Evolutionary conservation across 2,888 invertebrate species (phyloP), one percentile per base, ranked within the genome.

Genomic region (Caenorhabditis imperialis): DNA sequence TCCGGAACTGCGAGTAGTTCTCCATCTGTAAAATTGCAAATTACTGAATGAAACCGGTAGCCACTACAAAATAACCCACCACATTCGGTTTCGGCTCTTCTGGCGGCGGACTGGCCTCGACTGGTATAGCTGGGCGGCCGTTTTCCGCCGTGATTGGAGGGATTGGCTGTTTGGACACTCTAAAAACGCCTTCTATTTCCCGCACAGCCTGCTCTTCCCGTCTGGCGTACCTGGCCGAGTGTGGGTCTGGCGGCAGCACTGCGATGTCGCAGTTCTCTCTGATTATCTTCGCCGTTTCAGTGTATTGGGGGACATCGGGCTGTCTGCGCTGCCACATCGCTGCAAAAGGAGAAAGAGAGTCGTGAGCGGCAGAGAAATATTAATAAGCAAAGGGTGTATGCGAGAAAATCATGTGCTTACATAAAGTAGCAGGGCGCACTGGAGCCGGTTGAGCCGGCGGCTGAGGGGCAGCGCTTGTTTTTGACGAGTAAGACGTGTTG

Each of bases 71-170:
- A n/a, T 45, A 38, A 65, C 69, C 48, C 60, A 71, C 71, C 62
- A 27, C 48, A 38, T 63, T 65, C 16, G 76, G 67, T 35, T 62
- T 67, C 23, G 76, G 76, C 67, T 76, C 76, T 35, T 76, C 76
- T 48, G 76, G 76, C 4, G 76, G 76, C 14, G 76, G 76, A 45
- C 76, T 76, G 8, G 71, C 25, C 37, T 76, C 69, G 5, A 51
- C 44, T 3, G 50, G 47, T n/a, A 61, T 55, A 5, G 42, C 23
- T 50, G 60, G 54, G 33, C 57, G 48, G 37, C 22, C 37, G 63
- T 48, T 42, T 40, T 57, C 62, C 3, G 50, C 44, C 14, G 47
- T 25, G 30, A 74, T 61, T 35, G 61, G 30, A 27, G 74, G 61
- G 20, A 61, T 61, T 50, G 73, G 65, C 30, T 74, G 74, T 69